A percentile compares a stretch with the other conserved stretches of the same genome.
These are phyloP conservation scores for Circaetus gallicus DNA, from an alignment of 2,113 vertebrate species.

Conservation along the genomic window DNA sequence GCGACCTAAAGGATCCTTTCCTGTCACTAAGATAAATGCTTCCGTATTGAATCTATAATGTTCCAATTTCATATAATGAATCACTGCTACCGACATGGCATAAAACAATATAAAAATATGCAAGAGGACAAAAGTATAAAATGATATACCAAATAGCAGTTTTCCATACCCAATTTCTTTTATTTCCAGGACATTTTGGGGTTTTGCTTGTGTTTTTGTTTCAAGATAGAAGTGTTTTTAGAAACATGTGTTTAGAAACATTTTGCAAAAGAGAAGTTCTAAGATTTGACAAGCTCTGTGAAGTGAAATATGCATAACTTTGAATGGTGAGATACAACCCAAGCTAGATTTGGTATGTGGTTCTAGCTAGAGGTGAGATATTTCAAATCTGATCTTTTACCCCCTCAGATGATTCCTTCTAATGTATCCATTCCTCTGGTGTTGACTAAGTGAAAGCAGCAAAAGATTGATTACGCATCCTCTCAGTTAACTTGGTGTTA, in stretches of 20 bases:
- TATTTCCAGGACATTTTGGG: not conserved
- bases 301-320: not conserved
- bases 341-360: not conserved
- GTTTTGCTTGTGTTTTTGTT: not conserved
- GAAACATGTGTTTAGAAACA: not conserved
- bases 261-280: not conserved
- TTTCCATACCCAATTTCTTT: not conserved
- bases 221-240: not conserved
- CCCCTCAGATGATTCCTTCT: not conserved
- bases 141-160: not conserved
- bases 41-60: not conserved
- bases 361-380: not conserved
- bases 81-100: not conserved
- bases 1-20: constrained; percentile 3
- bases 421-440: not conserved
- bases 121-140: not conserved
- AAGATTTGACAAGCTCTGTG: not conserved
- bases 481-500: not conserved
- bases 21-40: constrained; percentile 29
- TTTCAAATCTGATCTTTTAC: not conserved
- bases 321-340: not conserved
- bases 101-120: not conserved
- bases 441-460: not conserved
- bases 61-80: not conserved
- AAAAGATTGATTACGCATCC: not conserved